These are phyloP conservation scores for Oscheius onirici DNA, from an alignment of 2,888 invertebrate genomes.

Conservation along the genomic window DNA sequence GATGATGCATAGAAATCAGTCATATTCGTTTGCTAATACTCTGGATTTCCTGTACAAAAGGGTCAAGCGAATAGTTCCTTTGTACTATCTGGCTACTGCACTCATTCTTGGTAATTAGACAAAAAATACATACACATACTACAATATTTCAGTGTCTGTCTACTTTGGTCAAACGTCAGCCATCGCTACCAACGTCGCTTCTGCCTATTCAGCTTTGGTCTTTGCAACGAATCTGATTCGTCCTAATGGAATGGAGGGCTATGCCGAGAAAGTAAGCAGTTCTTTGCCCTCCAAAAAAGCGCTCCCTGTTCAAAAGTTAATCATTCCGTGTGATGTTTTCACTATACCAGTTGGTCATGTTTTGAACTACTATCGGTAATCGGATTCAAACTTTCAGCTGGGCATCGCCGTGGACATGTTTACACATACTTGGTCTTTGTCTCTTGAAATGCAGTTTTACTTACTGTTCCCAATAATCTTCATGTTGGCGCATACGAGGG, in stretches of 20 bases:
- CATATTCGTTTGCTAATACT: neutral
- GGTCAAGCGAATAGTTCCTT: slow-evolving; percentile 15
- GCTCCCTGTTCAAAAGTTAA: neutral
- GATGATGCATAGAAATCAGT: slow-evolving; percentile 6
- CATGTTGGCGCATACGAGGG: neutral
- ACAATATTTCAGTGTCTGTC: neutral
- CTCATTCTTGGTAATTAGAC: slow-evolving; percentile 6
- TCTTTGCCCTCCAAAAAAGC: neutral
- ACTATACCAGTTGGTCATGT: neutral
- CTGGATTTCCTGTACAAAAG: slow-evolving; percentile 9
- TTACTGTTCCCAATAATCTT: slow-evolving; percentile 7
- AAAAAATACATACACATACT: neutral
- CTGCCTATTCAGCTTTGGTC: neutral
- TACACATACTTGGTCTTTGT: slow-evolving; percentile 22
- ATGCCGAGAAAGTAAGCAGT: slow-evolving; percentile 8
- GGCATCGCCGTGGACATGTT: slow-evolving; percentile 19
- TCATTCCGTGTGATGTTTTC: neutral
- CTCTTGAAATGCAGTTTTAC: slow-evolving; percentile 27
- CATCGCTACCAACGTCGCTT: neutral
- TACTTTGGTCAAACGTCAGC: slow-evolving; percentile 1
- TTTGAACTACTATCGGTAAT: neutral
- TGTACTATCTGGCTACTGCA: slow-evolving; percentile 10
- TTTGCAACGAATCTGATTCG: slow-evolving; percentile 15
- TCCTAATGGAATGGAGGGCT: neutral
- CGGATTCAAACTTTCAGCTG: slow-evolving; percentile 5